A percentile compares a stretch with the other conserved stretches of the same genome.
Evolutionary conservation across 2,888 invertebrate genomes (phyloP).

Genomic region (Nymphalis polychloros): DNA sequence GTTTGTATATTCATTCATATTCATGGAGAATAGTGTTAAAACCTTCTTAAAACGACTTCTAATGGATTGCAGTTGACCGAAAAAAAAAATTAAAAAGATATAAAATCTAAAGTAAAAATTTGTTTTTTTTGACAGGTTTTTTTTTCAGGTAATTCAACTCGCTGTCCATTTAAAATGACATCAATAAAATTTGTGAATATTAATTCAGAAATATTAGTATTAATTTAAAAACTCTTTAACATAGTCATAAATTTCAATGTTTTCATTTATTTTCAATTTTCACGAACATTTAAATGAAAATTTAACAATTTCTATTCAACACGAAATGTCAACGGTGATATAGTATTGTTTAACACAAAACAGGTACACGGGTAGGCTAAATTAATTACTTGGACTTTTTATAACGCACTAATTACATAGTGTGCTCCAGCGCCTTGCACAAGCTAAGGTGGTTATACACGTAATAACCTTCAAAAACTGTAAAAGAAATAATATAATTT

Average conservation of each 20-base stretch:
- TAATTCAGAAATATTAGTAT: no score
- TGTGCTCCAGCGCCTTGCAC: constrained; percentile 52
- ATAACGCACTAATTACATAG: constrained; percentile 72
- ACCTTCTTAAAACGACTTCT: no score
- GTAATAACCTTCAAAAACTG: not conserved
- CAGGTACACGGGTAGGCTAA: constrained; percentile 33
- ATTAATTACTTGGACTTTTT: constrained; percentile 76
- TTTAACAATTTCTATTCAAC: constrained; percentile 24
- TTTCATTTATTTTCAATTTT: constrained; percentile 3
- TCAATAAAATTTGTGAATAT: no score
- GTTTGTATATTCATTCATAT: no score
- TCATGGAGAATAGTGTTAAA: no score
- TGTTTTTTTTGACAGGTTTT: no score
- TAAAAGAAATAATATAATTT: no score
- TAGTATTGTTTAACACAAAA: constrained; percentile 63
- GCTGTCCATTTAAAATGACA: no score
- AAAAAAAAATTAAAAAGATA: no score
- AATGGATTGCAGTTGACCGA: no score
- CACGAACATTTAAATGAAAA: not conserved
- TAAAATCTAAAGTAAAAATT: no score
- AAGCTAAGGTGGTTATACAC: constrained; percentile 9
- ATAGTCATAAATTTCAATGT: not conserved
- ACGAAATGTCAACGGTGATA: constrained; percentile 73
- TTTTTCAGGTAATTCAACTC: no score
- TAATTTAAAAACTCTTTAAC: not conserved